Base-by-base conservation (phyloP, 2,888 invertebrate species). In the Eupithecia inturbata region DNA sequence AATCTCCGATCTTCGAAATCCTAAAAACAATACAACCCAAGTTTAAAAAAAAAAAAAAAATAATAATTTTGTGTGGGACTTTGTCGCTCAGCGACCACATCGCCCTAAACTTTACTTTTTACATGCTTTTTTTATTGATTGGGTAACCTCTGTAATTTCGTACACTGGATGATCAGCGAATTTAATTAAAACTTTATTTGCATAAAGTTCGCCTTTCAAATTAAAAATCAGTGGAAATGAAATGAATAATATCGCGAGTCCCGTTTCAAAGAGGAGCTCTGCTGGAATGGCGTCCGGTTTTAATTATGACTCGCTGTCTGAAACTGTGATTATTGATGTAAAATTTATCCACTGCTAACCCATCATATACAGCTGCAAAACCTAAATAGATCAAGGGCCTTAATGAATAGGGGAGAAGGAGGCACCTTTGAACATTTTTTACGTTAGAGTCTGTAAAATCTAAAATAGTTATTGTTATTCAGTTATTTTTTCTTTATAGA, bases 201-300 rank as follows among this genome's bases (percentile, higher is more conserved):
- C 64, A 64, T 64, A 36, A 26, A 49, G 49, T n/a, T 49, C 3
- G 36, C 39, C 28, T n/a, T 12, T 66, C 53, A 26, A 64, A 64
- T 41, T 66, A 31, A 53, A 53, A 66, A 68, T 71, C 64, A 36
- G 45, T 60, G 45, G 60, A 72, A 64, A 33, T 31, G n/a, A 36
- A 72, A 68, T 68, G 45, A 41, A 36, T 68, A 36, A 68, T 68
- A 71, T 45, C 16, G 12, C 69, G 39, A 26, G 66, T 67, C 63
- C 67, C 49, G 67, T 70, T 80, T 79, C 78, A 81, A 33, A 62
- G 62, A 28, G 3, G 36, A n/a, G 45, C 7, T 45, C 19, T 7
- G 62, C 62, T 60, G 33, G 81, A 83, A 82, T 80, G 83, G 81
- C 83, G 83, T 82, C 79, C 82, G 75, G 77, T 83, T 83, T 84